Evolutionary conservation across 2,797 vertebrate genomes (phyloP).

Genomic region (Dryobates pubescens): DNA sequence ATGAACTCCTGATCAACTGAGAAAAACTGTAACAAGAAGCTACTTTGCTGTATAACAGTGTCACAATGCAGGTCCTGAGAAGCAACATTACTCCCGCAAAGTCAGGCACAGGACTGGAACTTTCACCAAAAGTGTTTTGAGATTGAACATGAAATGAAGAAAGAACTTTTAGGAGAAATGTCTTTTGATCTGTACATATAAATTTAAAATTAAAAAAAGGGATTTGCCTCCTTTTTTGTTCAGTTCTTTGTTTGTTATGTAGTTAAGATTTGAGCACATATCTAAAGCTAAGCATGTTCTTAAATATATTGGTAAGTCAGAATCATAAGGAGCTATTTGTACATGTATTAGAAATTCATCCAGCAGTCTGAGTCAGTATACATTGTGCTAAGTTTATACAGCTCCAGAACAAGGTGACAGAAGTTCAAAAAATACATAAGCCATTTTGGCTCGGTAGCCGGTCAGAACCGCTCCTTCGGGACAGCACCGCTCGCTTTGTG

Average conservation of each 20-base stretch:
- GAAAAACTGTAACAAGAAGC: constrained; percentile 26
- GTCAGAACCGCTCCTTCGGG: no score
- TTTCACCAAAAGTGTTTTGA: background rate
- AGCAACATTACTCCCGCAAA: background rate
- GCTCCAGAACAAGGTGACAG: background rate
- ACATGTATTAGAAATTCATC: background rate
- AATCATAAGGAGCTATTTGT: background rate
- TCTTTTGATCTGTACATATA: background rate
- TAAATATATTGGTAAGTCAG: background rate
- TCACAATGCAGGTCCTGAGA: background rate
- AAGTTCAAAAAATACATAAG: background rate
- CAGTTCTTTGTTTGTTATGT: background rate
- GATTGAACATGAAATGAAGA: background rate
- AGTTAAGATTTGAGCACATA: background rate
- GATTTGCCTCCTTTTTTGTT: background rate
- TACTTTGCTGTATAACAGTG: background rate
- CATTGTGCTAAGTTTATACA: background rate
- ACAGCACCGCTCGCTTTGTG: no score
- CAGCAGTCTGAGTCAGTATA: background rate
- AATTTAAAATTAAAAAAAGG: background rate
- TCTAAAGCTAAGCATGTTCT: background rate
- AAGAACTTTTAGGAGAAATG: background rate
- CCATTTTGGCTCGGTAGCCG: no score
- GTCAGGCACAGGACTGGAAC: background rate
- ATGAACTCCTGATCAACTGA: background rate